phyloP scores from a whole-genome alignment of 2,797 vertebrate species.

The Chloroceryle amazona region DNA sequence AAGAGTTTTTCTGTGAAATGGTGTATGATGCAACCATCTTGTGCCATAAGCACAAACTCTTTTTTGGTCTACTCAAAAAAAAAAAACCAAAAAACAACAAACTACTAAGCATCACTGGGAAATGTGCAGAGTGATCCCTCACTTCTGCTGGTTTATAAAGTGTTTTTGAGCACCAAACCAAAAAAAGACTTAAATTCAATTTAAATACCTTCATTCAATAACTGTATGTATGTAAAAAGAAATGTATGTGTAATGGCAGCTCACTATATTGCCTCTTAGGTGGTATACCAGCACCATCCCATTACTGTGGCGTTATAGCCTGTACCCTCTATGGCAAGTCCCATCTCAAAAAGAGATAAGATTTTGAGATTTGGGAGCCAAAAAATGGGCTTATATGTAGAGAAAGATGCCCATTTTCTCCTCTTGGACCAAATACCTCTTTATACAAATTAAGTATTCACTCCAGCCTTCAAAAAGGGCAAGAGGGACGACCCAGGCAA shows the following conservation, averaged over 20 bases:
- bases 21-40: background rate
- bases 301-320: fast-evolving
- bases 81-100: background rate
- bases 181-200: background rate
- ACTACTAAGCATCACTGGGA: background rate
- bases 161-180: background rate
- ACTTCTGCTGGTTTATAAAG: background rate
- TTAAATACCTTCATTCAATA: background rate
- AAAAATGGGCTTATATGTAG: background rate
- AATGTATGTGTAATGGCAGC: background rate
- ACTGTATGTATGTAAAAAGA: background rate
- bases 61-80: background rate
- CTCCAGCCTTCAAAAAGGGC: no score
- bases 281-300: background rate
- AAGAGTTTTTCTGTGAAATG: background rate
- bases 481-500: no score
- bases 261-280: background rate
- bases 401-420: background rate
- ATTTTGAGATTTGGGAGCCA: background rate
- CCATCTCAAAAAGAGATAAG: background rate
- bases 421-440: background rate
- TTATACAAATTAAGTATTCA: fast-evolving
- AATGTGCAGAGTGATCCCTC: background rate
- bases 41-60: background rate
- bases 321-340: background rate